Conservation (phyloP, 2,113 vertebrate species). For the Protobothrops flavoviridis region DNA sequence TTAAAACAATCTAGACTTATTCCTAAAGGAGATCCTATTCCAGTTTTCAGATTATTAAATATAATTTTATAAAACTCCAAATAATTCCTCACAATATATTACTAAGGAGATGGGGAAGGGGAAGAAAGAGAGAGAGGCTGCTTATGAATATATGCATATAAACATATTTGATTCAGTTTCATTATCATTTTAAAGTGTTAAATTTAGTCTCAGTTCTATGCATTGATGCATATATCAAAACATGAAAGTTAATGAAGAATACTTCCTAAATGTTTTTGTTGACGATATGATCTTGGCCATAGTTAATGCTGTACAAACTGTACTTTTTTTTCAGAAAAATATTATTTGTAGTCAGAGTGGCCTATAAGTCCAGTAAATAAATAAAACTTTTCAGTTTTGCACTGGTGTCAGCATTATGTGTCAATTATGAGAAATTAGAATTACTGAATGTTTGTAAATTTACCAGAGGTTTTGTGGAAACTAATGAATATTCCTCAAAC, state of each 20-base stretch:
- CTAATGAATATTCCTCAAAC: background rate
- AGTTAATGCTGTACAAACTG: background rate
- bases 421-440: background rate
- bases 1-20: too few species aligned
- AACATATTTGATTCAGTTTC: background rate
- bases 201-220: background rate
- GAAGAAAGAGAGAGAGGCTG: background rate
- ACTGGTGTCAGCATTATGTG: background rate
- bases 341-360: background rate
- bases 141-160: background rate
- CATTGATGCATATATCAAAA: background rate
- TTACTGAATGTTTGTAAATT: background rate
- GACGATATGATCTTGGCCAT: background rate
- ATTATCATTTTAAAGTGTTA: background rate
- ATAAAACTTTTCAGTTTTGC: background rate
- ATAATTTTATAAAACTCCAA: too few species aligned
- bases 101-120: too few species aligned
- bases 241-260: background rate
- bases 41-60: too few species aligned
- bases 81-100: too few species aligned
- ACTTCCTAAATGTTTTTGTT: background rate
- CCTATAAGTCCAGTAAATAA: background rate
- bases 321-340: background rate
- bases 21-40: too few species aligned
- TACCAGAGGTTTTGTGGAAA: background rate